Conservation (phyloP, 2,113 vertebrate genomes). For the Pomatorhinus ruficollis region DNA sequence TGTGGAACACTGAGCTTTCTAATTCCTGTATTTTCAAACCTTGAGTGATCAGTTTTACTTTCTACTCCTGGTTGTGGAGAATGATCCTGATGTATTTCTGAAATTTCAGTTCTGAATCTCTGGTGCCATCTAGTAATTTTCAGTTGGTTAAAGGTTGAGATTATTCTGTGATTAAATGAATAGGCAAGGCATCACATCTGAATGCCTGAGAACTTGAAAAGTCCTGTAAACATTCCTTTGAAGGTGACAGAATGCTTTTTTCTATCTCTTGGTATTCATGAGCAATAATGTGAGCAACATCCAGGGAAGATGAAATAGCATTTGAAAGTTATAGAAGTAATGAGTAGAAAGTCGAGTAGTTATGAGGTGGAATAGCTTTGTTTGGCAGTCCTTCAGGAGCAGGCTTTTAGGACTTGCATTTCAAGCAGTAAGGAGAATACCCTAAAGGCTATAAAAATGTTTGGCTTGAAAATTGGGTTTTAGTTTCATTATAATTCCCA, state of each 20-base stretch:
- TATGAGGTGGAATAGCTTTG: conserved; percentile 4
- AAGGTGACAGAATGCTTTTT: background rate
- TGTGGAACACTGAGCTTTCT: background rate
- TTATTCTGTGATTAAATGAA: background rate
- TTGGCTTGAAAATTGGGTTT: background rate
- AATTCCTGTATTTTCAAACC: background rate
- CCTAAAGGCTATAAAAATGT: background rate
- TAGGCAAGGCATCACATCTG: background rate
- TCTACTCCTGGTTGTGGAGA: background rate
- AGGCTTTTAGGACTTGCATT: conserved; percentile 9
- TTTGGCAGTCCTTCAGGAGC: conserved; percentile 26
- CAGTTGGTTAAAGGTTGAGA: background rate
- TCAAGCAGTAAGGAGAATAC: background rate
- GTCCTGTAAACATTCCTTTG: background rate
- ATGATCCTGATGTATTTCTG: background rate
- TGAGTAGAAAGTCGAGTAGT: background rate
- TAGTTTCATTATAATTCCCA: background rate
- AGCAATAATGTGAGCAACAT: background rate
- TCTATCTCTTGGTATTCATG: background rate
- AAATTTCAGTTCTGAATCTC: background rate
- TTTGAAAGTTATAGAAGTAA: background rate
- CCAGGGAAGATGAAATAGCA: background rate
- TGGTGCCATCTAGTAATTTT: background rate
- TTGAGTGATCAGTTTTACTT: background rate
- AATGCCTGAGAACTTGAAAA: background rate